Conservation (phyloP, 23 tunicate genomes). For the Diplosoma virens region DNA sequence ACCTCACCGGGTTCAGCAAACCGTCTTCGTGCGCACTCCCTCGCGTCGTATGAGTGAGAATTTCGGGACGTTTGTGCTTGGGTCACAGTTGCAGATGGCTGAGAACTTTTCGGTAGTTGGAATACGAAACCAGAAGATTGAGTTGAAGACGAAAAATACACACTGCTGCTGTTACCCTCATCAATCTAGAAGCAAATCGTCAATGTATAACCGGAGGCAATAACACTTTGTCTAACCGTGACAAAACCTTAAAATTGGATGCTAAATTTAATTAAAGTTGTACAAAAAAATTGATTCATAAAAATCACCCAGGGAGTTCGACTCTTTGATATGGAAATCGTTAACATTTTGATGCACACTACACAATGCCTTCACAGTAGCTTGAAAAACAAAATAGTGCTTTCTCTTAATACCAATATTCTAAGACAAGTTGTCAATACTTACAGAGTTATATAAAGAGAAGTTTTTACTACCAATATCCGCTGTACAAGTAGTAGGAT, state of each 20-base stretch:
- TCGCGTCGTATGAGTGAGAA: conserved; percentile 33
- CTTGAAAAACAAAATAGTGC: neutral
- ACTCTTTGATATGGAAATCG: too few relatives aligned
- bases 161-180: conserved; percentile 25
- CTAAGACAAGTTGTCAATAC: neutral
- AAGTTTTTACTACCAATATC: neutral
- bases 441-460: neutral
- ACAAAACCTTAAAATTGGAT: too few relatives aligned
- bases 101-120: conserved; percentile 33
- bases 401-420: neutral
- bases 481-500: neutral
- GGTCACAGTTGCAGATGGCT: neutral
- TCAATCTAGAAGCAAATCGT: conserved; percentile 36
- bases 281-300: too few relatives aligned
- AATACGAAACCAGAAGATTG: conserved; percentile 23
- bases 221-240: too few relatives aligned
- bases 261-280: too few relatives aligned
- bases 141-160: conserved; percentile 21
- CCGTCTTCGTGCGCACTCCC: conserved; percentile 41
- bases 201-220: too few relatives aligned
- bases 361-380: neutral
- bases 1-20: conserved; percentile 5
- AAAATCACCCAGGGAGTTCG: too few relatives aligned
- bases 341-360: neutral
- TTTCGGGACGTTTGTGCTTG: conserved; percentile 15